These are phyloP conservation scores for Belgica antarctica DNA, from an alignment of 2,888 invertebrate species.

Conservation along the genomic window DNA sequence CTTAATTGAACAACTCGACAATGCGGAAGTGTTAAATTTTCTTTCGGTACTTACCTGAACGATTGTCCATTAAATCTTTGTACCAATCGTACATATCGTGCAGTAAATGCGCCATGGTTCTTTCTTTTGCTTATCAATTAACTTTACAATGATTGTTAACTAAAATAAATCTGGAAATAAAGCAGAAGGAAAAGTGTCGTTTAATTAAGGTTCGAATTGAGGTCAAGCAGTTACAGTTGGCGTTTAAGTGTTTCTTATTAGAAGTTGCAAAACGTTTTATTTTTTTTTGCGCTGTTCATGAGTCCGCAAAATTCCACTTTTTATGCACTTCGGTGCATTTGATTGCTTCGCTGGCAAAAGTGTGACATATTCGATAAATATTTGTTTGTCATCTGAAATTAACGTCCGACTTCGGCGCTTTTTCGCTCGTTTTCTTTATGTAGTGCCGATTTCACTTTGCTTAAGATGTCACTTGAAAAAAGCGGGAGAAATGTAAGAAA, in stretches of 20 bases:
- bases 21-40: no score
- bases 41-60: conserved; percentile 69
- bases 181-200: no score
- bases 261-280: not conserved
- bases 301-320: conserved; percentile 3
- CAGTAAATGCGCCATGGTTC: conserved; percentile 47
- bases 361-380: conserved; percentile 14
- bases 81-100: conserved; percentile 60
- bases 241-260: not conserved
- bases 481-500: not conserved
- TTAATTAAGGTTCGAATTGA: not conserved
- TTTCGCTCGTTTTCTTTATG: not conserved
- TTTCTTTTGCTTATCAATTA: not conserved
- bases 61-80: conserved; percentile 69
- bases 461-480: conserved; percentile 26
- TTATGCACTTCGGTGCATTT: conserved; percentile 15
- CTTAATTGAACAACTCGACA: no score
- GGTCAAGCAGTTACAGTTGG: conserved; percentile 1
- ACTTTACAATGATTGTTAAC: conserved; percentile 1
- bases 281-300: no score
- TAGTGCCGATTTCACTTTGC: conserved; percentile 30
- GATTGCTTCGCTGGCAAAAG: not conserved
- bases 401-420: not conserved
- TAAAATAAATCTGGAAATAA: not conserved
- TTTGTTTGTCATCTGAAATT: conserved; percentile 15